phyloP scores from a whole-genome alignment of 2,888 invertebrate species.

The Nomada fucata region DNA sequence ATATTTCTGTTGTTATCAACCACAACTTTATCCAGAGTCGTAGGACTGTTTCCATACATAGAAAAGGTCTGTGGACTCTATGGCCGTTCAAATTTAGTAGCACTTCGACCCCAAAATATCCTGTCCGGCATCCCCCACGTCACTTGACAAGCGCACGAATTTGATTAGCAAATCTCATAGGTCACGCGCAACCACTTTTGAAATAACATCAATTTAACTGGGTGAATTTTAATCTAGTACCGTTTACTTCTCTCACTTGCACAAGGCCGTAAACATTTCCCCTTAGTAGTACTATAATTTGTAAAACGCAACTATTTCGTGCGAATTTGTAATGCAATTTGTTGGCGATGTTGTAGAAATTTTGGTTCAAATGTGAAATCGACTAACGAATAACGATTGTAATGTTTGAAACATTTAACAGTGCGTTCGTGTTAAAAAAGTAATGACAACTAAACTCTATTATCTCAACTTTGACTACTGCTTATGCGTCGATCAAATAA shows the following conservation, averaged over 20 bases:
- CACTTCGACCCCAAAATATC: conserved; percentile 54
- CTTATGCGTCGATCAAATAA: no score
- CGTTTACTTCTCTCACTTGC: no score
- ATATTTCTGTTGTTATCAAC: conserved; percentile 49
- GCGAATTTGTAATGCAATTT: neutral
- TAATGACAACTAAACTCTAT: no score
- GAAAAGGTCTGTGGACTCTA: conserved; percentile 33
- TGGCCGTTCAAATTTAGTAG: conserved; percentile 48
- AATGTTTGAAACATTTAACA: neutral
- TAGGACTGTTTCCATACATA: conserved; percentile 7
- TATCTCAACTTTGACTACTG: no score
- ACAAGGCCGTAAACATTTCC: no score
- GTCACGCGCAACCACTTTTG: conserved; percentile 47
- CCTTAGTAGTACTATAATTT: no score
- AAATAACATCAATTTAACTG: conserved; percentile 39
- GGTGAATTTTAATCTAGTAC: conserved; percentile 9
- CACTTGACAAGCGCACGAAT: conserved; percentile 64
- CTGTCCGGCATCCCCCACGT: conserved; percentile 59
- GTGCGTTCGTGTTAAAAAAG: no score
- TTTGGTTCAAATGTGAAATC: no score
- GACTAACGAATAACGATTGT: neutral
- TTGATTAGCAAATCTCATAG: conserved; percentile 64
- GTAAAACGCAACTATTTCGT: no score
- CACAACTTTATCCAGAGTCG: conserved; percentile 5
- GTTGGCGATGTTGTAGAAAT: neutral